Evolutionary conservation across 2,113 vertebrate species (phyloP).

Genomic region (Tachysurus fulvidraco): DNA sequence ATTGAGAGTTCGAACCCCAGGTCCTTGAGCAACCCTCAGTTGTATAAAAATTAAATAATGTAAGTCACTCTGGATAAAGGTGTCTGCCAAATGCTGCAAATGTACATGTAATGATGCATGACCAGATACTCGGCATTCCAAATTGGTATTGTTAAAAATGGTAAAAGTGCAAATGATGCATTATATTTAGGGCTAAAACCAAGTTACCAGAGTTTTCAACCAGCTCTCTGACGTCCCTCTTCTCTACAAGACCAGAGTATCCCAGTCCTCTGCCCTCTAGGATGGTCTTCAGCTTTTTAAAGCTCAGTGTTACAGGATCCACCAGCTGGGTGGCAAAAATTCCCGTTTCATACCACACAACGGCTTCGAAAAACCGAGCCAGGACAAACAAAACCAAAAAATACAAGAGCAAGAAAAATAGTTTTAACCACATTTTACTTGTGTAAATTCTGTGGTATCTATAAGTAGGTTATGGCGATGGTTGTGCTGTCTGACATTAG

Average conservation of each 20-base stretch:
- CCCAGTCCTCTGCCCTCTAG: slow-evolving; percentile 90
- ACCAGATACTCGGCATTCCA: not conserved
- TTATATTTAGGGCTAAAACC: not conserved
- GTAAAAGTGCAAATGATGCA: not conserved
- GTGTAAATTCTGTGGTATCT: not conserved
- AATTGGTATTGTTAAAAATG: not conserved
- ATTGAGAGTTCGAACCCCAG: no score
- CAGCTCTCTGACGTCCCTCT: slow-evolving; percentile 89
- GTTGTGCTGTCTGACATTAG: slow-evolving; percentile 19
- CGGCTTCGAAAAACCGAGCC: slow-evolving; percentile 90
- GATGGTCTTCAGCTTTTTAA: slow-evolving; percentile 89
- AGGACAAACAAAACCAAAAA: slow-evolving; percentile 88
- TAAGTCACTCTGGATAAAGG: no score
- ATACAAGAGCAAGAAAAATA: slow-evolving; percentile 91
- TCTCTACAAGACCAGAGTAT: slow-evolving; percentile 86
- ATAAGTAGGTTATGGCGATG: not conserved
- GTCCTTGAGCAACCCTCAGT: no score
- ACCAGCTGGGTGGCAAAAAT: slow-evolving; percentile 91
- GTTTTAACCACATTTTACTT: slow-evolving; percentile 90
- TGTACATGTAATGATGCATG: not conserved
- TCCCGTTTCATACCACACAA: slow-evolving; percentile 94
- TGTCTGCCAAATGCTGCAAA: no score
- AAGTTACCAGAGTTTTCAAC: slow-evolving; percentile 88
- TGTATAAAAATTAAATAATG: no score
- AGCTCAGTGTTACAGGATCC: slow-evolving; percentile 90